Evolutionary conservation across 2,113 vertebrate genomes (phyloP), one percentile per base, ranked within the genome.

Genomic region (Eonycteris spelaea): DNA sequence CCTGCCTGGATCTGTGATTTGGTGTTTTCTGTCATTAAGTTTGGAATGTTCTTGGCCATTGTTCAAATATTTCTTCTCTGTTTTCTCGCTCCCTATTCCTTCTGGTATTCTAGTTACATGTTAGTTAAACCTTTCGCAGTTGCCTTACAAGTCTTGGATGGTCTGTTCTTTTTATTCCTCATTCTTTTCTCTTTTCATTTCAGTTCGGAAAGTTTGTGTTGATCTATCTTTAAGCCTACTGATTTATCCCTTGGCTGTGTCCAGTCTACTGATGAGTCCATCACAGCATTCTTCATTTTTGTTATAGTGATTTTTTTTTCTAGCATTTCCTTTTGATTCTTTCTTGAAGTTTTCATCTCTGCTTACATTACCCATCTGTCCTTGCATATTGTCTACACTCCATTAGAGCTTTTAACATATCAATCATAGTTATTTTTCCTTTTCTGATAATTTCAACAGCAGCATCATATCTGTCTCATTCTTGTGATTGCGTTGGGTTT

Each of bases 371-470:
- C 28, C 13, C 28, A 40, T 89, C 78, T 89, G 21, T 79, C 43
- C 61, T 92, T 24, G 5, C 12, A 28, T n/a, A n/a, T 67, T 70
- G 43, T 83, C 63, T 73, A 2, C 71, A 71, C 48, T 24, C 26
- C 55, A 40, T 26, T 78, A 67, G 53, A 78, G 33, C 38, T 33
- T 77, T 95, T 97, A 59, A 61, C 45, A 48, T 86, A 80, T 83
- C 90, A 90, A 90, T 63, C 2, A 21, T 59, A 73, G 13, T 70
- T 86, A 75, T 61, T 91, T 87, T 59, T 78, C 26, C 24, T 68
- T 80, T 35, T n/a, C 38, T 91, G 75, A 16, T 91, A 84, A 59
- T 88, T 93, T 51, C 63, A 91, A n/a, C 14, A n/a, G 94, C 77
- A 71, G 45, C 88, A 35, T 77, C 63, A 68, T 57, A 51, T 68